Evolutionary conservation across 2,797 vertebrate species (phyloP), one percentile per base, ranked within the genome.

Genomic region (Gallinago solitaria): DNA sequence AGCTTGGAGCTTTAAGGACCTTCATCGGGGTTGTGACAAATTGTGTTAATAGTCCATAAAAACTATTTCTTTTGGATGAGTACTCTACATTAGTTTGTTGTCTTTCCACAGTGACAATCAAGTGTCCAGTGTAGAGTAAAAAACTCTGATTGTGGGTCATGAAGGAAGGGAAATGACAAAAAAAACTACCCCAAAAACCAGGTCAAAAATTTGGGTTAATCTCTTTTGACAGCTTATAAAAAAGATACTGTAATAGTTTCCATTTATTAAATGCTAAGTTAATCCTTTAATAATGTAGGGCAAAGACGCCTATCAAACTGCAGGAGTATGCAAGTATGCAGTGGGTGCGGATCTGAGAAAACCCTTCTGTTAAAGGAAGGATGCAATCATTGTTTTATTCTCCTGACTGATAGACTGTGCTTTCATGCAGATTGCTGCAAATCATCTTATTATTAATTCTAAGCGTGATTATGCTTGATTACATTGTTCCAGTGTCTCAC

Each of bases 151-250:
- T 77, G 75, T 50, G 65, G 65, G 37, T 76, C 35, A 47, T 35
- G 54, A 8, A 21, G 39, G 37, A 47, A 79, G 23, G 23, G 32
- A 94, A 95, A 81, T 1, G 1, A 32, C 9, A 43, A 74, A 68
- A 77, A 50, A 30, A 18, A 51, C 9, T 20, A 28, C 16, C 16
- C 28, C 51, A 48, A 41, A 12, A 53, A 82, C 1, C 9, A 63
- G 87, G 79, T 83, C 57, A 83, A 78, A 94, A 90, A 82, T 86
- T 60, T 69, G 37, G 88, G 83, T 90, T 93, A 94, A 93, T 93
- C 91, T 94, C 89, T 89, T 28, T 59, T 76, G 57, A 83, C 41
- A 93, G 75, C 20, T 21, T 16, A 67, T 73, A 18, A 79, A 78
- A 91, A 70, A 48, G 23, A 82, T 50, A 41, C 24, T 32, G n/a